phyloP scores from a whole-genome alignment of 2,888 invertebrate species.

The Congeria kusceri region DNA sequence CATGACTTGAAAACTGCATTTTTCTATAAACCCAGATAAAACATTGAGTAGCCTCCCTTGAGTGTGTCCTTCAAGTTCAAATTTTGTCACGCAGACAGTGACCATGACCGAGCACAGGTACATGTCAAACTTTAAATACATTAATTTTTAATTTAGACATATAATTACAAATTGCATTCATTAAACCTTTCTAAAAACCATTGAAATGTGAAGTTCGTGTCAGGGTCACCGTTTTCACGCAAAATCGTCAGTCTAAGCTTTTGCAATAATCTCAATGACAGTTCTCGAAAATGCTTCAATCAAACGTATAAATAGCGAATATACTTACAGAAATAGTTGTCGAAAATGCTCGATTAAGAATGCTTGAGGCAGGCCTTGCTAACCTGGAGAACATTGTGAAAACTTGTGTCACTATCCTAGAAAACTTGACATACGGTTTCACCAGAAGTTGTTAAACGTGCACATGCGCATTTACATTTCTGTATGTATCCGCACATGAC shows the following conservation, averaged over 20 bases:
- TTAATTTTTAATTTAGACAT: too few relatives aligned
- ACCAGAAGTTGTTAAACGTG: slow-evolving; percentile 6
- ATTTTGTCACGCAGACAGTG: not conserved
- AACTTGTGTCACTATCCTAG: not conserved
- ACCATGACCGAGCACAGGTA: not conserved
- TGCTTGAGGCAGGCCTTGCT: slow-evolving; percentile 64
- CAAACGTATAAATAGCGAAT: not conserved
- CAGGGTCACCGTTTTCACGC: too few relatives aligned
- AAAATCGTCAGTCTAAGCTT: too few relatives aligned
- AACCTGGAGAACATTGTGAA: slow-evolving; percentile 76
- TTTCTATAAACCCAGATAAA: too few relatives aligned
- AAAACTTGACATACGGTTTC: slow-evolving; percentile 22
- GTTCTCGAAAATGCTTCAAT: too few relatives aligned
- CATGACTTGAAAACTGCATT: too few relatives aligned
- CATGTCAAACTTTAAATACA: too few relatives aligned
- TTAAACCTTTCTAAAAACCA: too few relatives aligned
- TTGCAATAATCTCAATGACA: too few relatives aligned
- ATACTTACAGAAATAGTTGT: slow-evolving; percentile 54
- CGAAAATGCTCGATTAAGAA: slow-evolving; percentile 65
- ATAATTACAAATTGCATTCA: too few relatives aligned
- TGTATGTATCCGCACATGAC: slow-evolving; percentile 73
- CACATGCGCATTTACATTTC: slow-evolving; percentile 9
- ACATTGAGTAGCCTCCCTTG: slow-evolving; percentile 43
- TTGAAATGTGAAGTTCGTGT: too few relatives aligned
- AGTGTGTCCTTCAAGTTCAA: slow-evolving; percentile 32